Evolutionary conservation across 1,140 invertebrate genomes (phyloP), one percentile per base, ranked within the genome.

Genomic region (Drosophila rhopaloa): DNA sequence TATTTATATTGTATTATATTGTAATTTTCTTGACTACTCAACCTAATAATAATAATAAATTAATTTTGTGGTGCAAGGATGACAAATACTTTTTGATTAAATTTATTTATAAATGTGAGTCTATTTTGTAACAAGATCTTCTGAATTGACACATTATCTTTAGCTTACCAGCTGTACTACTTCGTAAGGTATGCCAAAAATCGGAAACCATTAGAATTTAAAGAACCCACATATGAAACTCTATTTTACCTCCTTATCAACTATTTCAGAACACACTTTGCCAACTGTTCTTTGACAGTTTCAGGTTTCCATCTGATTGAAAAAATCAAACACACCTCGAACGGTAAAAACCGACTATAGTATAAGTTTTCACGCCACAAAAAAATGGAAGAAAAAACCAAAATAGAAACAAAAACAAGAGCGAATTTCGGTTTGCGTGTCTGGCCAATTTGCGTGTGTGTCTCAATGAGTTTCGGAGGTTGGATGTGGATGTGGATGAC

Each of bases 401-500:
- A 55, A 67, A 32, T 48, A 70, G 43, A 54, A 67, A 38, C 61
- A 70, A 70, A 70, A 54, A 37, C 47, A 48, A 60, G 50, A 68
- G 65, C 60, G 11, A 51, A 68, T 62, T 75, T 46, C 19, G 47
- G 50, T 16, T 86, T 89, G 83, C 83, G 83, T 88, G 83, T 66
- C 72, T 68, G 76, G 60, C 66, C 84, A 89, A 88, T 88, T 88
- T 77, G 80, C 80, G 84, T 88, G 84, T 83, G 46, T 79, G 50
- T 89, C 76, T 88, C 67, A 80, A 89, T 83, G 76, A 76, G 65
- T 72, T 82, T 81, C 48, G 57, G 60, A 75, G 79, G 63, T 81
- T 72, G 54, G 59, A 76, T 51, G 76, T 63, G 60, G 77, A 65
- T 59, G 38, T 72, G 54, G 59, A 76, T 51, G 76, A 67, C 63